These are phyloP conservation scores for Lasioglossum zephyrum DNA, from an alignment of 2,888 invertebrate species.

Conservation along the genomic window DNA sequence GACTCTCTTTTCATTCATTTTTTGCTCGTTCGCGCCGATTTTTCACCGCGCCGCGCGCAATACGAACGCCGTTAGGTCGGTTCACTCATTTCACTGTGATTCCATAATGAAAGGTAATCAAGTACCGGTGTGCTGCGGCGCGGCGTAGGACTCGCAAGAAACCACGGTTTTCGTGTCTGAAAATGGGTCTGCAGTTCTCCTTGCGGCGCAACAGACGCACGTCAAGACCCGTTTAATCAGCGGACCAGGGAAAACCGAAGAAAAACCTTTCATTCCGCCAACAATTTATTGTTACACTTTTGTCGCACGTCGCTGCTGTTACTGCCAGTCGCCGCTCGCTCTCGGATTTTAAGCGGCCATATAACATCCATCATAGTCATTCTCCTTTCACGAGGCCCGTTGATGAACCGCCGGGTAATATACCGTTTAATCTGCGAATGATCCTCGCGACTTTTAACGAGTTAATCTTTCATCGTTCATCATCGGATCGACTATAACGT, in stretches of 20 bases:
- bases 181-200: conserved; percentile 45
- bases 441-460: conserved; percentile 1
- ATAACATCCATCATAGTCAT: conserved; percentile 1
- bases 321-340: neutral
- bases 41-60: neutral
- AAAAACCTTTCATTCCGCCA: conserved; percentile 22
- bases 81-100: conserved; percentile 39
- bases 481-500: neutral
- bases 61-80: conserved; percentile 47
- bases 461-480: neutral
- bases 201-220: conserved; percentile 24
- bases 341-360: neutral
- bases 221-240: conserved; percentile 56
- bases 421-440: conserved; percentile 17
- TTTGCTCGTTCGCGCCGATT: neutral
- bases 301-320: neutral
- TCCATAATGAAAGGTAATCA: conserved; percentile 68
- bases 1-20: conserved; percentile 4
- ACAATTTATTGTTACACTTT: conserved; percentile 28
- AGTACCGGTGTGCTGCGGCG: conserved; percentile 59
- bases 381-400: neutral
- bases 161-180: conserved; percentile 57
- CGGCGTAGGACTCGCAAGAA: conserved; percentile 45
- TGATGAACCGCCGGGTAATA: neutral
- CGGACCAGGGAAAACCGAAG: conserved; percentile 51